Conservation (phyloP, 2,888 invertebrate species). For the Cephus runcator region DNA sequence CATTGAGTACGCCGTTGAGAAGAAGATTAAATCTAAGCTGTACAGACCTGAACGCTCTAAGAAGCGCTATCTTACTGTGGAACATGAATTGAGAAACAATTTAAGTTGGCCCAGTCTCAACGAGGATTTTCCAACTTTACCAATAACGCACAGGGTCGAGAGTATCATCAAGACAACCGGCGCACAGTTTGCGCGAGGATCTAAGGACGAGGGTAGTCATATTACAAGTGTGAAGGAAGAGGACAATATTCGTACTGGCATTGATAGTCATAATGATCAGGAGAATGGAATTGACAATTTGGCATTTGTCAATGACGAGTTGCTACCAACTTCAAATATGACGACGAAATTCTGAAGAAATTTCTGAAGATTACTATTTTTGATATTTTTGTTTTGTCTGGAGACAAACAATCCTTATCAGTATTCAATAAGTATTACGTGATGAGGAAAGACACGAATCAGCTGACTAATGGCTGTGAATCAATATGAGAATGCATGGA, state of each 20-base stretch:
- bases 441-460: neutral
- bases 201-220: neutral
- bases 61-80: constrained; percentile 73
- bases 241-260: constrained; percentile 15
- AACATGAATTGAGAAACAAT: constrained; percentile 69
- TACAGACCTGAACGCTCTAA: constrained; percentile 70
- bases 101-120: constrained; percentile 74
- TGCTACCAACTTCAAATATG: neutral
- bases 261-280: neutral
- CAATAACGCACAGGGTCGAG: constrained; percentile 46
- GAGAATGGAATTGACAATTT: constrained; percentile 26
- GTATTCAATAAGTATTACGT: constrained; percentile 1
- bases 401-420: neutral
- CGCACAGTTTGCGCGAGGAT: neutral
- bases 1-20: constrained; percentile 72
- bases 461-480: neutral
- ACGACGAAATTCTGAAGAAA: constrained; percentile 33
- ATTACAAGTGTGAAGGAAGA: constrained; percentile 8
- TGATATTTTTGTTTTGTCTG: neutral
- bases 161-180: constrained; percentile 38
- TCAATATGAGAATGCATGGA: neutral
- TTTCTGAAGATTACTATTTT: neutral
- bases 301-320: constrained; percentile 35
- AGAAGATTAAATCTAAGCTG: constrained; percentile 67
- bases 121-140: constrained; percentile 41